Base-by-base conservation (phyloP, 1,140 invertebrate genomes). In the Dinothrombium tinctorium region DNA sequence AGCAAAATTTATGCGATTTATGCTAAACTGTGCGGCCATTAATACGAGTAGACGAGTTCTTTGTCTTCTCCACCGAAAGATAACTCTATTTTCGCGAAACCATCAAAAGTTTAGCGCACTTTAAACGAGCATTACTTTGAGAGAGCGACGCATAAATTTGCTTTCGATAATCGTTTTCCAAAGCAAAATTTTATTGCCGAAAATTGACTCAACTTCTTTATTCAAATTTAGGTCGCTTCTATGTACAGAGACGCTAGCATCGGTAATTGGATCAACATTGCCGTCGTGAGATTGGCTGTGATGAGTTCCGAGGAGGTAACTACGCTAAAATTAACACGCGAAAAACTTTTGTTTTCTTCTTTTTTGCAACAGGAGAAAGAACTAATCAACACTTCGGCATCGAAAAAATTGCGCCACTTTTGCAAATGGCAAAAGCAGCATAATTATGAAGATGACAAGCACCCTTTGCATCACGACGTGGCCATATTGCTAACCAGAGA, bases 191-290 rank as follows among this genome's bases (percentile, higher is more conserved):
- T 29, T 35, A 11, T 32, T 4, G 12, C 7, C 15, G 2, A 3
- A 33, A 4, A 12, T 17, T 14, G 15, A 17, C 15, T 33, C 17
- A 17, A 14, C 20, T 37, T 33, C 23, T 21, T 49, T 21, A 41
- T 29, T 32, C 19, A 33, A 42, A 25, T 24, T 39, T 49, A 76
- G 72, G 73, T 76, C 6, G 67, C 74, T 5, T 63, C 71, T 22
- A 71, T 84, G 42, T 84, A 73, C 56, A 72, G 74, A 46, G 74
- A 83, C 53, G 68, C 72, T 4, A 75, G 71, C 23, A 74, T 84
- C 43, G 76, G 79, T 4, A 80, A 82, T 54, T 69, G 73, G 1
- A 69, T 84, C 32, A 74, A 69, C 47, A 69, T 84, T 22, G 67
- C 74, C 0, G 67, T 86, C 7, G 71, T 77, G 4, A 71, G 74